Evolutionary conservation across 2,797 vertebrate species (phyloP), one percentile per base, ranked within the genome.

Genomic region (Hippopotamyrus pictus): DNA sequence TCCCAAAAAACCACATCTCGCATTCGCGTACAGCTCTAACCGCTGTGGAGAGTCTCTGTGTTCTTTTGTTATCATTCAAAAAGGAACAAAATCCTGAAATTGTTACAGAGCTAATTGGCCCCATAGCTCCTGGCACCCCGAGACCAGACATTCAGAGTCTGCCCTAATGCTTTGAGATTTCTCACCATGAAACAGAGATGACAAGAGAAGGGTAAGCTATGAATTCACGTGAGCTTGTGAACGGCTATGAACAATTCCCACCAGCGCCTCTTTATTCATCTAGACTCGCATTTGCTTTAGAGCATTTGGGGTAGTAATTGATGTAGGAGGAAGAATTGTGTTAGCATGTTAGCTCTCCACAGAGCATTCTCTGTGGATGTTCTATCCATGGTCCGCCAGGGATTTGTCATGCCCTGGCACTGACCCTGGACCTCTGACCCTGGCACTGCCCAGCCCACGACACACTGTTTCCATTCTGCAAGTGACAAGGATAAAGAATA

Each of bases 161-260:
- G 88, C 19, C 22, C 19, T 33, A 46, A 89, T 59, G 76, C 88
- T 89, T 54, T 57, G 53, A 85, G 76, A 17, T n/a, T 17, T 53
- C 41, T 82, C 69, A 37, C 46, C 46, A 48, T 51, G 82, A 29
- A 51, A 12, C 51, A 1, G 51, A 51, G 84, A 86, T 54, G 84
- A 33, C 84, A 51, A 17, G 84, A 50, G 46, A 22, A 33, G 22
- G 50, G 22, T 33, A 62, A 65, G 54, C 57, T 46, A 59, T 22
- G 22, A 25, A 85, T 65, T 89, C 88, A 62, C 2, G 11, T 29
- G 11, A 89, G 82, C 82, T 83, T 62, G 37, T 3, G 53, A 62
- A 33, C 9, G 37, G 19, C 82, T 84, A 85, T 48, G 76, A 62
- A 44, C 53, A 84, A 50, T 48, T 89, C 22, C 54, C 82, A 59